These are phyloP conservation scores for Hephaestus fuliginosus DNA, from an alignment of 2,797 vertebrate species.

Conservation along the genomic window DNA sequence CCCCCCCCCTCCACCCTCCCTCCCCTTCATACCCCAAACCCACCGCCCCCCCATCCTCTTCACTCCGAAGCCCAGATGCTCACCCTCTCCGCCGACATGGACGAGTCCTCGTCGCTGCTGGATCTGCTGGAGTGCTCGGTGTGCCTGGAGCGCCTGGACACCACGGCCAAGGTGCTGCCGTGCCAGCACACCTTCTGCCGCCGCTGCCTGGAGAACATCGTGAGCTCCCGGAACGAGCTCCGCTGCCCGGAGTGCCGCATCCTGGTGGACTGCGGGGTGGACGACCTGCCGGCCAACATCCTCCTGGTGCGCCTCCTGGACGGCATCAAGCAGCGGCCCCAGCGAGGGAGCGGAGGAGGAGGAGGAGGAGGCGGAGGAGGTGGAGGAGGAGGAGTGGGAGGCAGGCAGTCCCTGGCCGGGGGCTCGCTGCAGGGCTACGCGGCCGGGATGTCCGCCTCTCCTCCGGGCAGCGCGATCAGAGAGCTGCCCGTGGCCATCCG, in stretches of 20 bases:
- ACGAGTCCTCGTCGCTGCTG: constrained; percentile 96
- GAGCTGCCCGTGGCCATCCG: constrained; percentile 84
- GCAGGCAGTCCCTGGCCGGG: constrained; percentile 72
- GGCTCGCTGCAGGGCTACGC: constrained; percentile 84
- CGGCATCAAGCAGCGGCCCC: constrained; percentile 94
- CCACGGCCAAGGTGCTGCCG: constrained; percentile 95
- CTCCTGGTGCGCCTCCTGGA: constrained; percentile 95
- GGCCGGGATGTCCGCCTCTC: constrained; percentile 84
- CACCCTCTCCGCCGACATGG: constrained; percentile 89
- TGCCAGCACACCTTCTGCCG: constrained; percentile 99
- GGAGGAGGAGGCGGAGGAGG: constrained; percentile 67
- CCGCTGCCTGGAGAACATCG: constrained; percentile 96
- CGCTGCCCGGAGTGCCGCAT: constrained; percentile 98
- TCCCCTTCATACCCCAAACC: too few species aligned
- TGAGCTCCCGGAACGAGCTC: constrained; percentile 95
- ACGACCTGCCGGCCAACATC: constrained; percentile 96
- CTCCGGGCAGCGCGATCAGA: constrained; percentile 83
- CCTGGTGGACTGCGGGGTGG: constrained; percentile 96
- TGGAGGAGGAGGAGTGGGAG: too few species aligned
- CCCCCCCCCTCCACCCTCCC: too few species aligned
- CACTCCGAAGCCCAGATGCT: constrained; percentile 80
- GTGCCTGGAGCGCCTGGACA: constrained; percentile 97
- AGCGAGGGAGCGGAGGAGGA: constrained; percentile 82
- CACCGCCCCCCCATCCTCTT: too few species aligned
- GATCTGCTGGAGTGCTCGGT: constrained; percentile 97